Base-by-base conservation (phyloP, 1,140 invertebrate genomes). In the Metaphire vulgaris region DNA sequence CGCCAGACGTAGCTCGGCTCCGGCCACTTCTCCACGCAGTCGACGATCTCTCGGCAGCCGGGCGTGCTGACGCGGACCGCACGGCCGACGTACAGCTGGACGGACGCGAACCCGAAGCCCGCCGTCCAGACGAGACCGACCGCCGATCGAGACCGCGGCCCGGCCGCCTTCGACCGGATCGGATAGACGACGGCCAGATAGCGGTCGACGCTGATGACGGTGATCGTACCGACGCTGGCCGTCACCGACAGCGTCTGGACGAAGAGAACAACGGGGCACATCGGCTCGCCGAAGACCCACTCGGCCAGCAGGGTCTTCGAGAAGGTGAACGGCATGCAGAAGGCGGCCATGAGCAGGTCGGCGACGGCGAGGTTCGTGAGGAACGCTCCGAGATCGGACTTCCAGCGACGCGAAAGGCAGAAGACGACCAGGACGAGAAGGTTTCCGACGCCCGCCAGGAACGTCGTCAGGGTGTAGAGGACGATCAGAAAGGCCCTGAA, bases 331-430 rank as follows among this genome's bases (percentile, higher is more conserved):
- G 86, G 86, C 79, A 87, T 84, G 77, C 86, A 87, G 74, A 87
- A 83, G 2, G 86, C 77, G 1, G 81, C 84, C 82, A 86, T 83
- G 29, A 86, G 80, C 0, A 87, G 80, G 77, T 87, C 86, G 21
- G 85, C 81, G n/a, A 86, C 78, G 33, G 86, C 91, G 87, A 95
- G 87, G 86, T 94, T 95, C 30, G 94, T 89, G n/a, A 95, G 88
- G 85, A 93, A 94, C 0, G 80, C 80, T 1, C 83, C 78, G 12
- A 86, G 78, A 70, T 86, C 85, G 2, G 82, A 83, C 64, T 80
- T 76, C 15, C 79, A 83, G 2, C 83, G 76, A 29, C 80, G 77
- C 1, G 84, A 84, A 21, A 76, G 72, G 0, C 80, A 75, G 71
- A 86, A 86, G 6, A 85, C 81, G 29, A 83, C 73, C 16, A 86